Base-by-base conservation (phyloP, 2,888 invertebrate genomes). In the Mimumesa dahlbomi region DNA sequence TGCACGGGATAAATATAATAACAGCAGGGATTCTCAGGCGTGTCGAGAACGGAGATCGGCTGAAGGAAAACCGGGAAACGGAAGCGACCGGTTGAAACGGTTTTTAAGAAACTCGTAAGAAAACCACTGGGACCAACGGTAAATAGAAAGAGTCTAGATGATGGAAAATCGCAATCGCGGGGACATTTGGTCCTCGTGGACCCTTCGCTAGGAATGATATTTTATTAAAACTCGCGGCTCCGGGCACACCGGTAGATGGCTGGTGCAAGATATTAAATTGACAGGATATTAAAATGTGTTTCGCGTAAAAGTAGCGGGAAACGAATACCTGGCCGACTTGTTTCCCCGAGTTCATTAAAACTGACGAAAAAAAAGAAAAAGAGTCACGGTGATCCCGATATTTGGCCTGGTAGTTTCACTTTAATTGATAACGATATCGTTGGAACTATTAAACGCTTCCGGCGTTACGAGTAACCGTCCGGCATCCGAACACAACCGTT, bases 261-360 rank as follows among this genome's bases (percentile, higher is more conserved):
- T 16, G 21, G 9, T 13, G 56, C 29, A 18, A 22, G 62, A 70
- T 79, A 76, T 78, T 77, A 78, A 74, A 78, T 70, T 52, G 78
- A 54, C 66, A 54, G 63, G 63, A 76, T 70, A 76, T 74, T 78
- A 76, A 79, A 79, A 76, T 53, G 66, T 73, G 46, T 71, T 59
- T 68, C 50, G 43, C 52, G 22, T 34, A 43, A 13, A 22, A 46
- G 25, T 50, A 46, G 42, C 22, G 38, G 34, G 54, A 57, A 49
- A 36, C 29, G 7, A 2, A 14, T 25, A 36, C 14, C 46, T 22
- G 48, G 34, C 58, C 62, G 50, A 50, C 38, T 54, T 45, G 49
- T 50, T 48, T 62, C 53, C 43, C 29, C 36, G 29, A 14, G 25
- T 45, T 62, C 62, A 62, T 66, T 66, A 54, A 66, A 53, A 36